Evolutionary conservation across 53 echinoderm and acorn worm species (phyloP), one percentile per base, ranked within the genome.

Genomic region (Echinometra lucunter): DNA sequence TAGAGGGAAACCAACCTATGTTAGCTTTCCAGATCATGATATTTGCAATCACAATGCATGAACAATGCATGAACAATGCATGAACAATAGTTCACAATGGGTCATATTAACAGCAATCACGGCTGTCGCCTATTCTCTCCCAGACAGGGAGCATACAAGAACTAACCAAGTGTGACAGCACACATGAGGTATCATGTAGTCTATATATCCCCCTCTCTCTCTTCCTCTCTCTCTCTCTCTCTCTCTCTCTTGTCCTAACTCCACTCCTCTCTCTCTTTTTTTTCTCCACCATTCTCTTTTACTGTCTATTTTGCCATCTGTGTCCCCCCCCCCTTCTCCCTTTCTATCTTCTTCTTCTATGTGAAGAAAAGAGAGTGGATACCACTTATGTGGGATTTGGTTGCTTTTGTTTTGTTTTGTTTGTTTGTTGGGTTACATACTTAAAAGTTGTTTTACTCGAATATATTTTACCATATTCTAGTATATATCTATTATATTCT

Each of bases 1-100:
- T 10, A 30, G 1, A 13, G 30, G 85, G 49, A 44, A 49, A 21
- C 18, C 4, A 81, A 28, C 27, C 85, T 18, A 74, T 74, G 49
- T 85, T 85, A 47, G 85, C 85, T 85, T 49, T 85, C n/a, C 49
- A 49, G 85, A 85, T 85, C 53, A 85, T 49, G 85, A 85, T 85
- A 8, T 9, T 21, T 28, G 47, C 30, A 11, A 12, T 47, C 28
- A 85, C 53, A 85, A 85, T 28, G 28, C 45, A 38, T 78, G n/a
- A 28, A 47, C 45, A 85, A 85, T 49, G n/a, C n/a, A n/a, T n/a
- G n/a, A n/a, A 85, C 53, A 85, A 85, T 28, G 28, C 45, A 38
- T 78, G n/a, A 28, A 47, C 45, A 85, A 85, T 49, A 85, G 85
- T 49, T 85, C 11, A 44, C 81, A 85, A 85, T 47, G 28, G 85